phyloP scores from a whole-genome alignment of 2,888 invertebrate species.

The Octodonta nipae region DNA sequence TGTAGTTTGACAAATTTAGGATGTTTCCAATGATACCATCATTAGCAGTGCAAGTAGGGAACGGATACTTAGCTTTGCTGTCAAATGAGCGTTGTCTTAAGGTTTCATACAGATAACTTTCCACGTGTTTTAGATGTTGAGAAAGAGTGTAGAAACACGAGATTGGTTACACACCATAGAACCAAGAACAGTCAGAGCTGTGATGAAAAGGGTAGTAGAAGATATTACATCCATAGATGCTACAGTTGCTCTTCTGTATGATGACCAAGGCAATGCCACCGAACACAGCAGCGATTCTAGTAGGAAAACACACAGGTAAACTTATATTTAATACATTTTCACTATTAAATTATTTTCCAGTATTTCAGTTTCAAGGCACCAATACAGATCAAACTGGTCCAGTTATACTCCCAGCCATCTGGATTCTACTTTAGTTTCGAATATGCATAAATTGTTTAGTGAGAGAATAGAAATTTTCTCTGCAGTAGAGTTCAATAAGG shows the following conservation, averaged over 20 bases:
- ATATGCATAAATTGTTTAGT: conserved; percentile 85
- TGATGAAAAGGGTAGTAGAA: conserved; percentile 91
- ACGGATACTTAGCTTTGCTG: too few relatives aligned
- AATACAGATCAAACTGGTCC: conserved; percentile 56
- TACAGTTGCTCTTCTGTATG: conserved; percentile 74
- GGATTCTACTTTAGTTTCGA: conserved; percentile 66
- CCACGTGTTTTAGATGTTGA: conserved; percentile 66
- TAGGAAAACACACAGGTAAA: conserved; percentile 62
- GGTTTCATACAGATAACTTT: too few relatives aligned
- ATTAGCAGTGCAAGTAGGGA: too few relatives aligned
- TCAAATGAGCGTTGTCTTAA: too few relatives aligned
- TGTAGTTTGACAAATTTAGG: too few relatives aligned
- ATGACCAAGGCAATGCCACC: conserved; percentile 48
- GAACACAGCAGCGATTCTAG: conserved; percentile 84
- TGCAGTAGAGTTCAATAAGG: conserved; percentile 85
- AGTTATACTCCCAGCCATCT: conserved; percentile 55
- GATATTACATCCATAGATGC: conserved; percentile 80
- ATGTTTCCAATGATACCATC: too few relatives aligned
- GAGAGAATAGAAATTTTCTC: conserved; percentile 96
- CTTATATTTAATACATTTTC: background rate
- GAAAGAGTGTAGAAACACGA: conserved; percentile 87
- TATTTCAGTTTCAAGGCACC: conserved; percentile 49
- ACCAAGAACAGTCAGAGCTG: conserved; percentile 84
- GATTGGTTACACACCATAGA: conserved; percentile 94
- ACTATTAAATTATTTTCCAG: conserved; percentile 26